Evolutionary conservation across 2,888 invertebrate species (phyloP).

Genomic region (Xanthia icteritia): DNA sequence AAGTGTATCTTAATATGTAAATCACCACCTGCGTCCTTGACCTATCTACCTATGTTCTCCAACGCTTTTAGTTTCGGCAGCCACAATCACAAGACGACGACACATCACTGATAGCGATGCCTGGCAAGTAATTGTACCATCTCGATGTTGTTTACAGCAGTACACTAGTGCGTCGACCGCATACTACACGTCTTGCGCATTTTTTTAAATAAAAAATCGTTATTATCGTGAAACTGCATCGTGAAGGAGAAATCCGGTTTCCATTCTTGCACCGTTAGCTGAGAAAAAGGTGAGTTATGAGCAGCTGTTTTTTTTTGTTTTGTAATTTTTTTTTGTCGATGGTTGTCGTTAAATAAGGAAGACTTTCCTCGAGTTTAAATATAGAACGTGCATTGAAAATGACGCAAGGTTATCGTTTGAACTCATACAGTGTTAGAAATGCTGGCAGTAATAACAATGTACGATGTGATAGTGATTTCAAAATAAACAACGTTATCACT

Average conservation of each 20-base stretch:
- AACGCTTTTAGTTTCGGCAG: constrained; percentile 32
- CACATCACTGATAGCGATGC: constrained; percentile 58
- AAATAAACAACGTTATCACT: constrained; percentile 49
- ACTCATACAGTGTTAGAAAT: constrained; percentile 32
- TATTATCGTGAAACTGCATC: constrained; percentile 61
- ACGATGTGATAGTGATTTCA: constrained; percentile 15
- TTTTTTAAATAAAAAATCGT: constrained; percentile 58
- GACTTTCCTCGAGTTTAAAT: constrained; percentile 33
- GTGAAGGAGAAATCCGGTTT: constrained; percentile 63
- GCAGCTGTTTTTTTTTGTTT: not conserved
- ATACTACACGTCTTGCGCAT: constrained; percentile 62
- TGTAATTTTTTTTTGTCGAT: constrained; percentile 7
- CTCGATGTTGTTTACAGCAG: constrained; percentile 63
- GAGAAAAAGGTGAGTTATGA: constrained; percentile 53
- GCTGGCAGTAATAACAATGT: constrained; percentile 34
- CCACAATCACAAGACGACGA: constrained; percentile 52
- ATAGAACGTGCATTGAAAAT: constrained; percentile 41
- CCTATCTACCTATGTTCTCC: constrained; percentile 36
- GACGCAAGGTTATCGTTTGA: constrained; percentile 37
- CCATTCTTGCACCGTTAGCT: constrained; percentile 58
- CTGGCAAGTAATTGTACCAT: constrained; percentile 55
- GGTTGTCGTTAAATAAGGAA: constrained; percentile 1
- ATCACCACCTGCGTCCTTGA: constrained; percentile 57
- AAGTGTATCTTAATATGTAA: too few relatives aligned
- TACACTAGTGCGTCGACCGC: constrained; percentile 64